Base-by-base conservation (phyloP, 23 tunicate genomes). In the Corella eumyota region DNA sequence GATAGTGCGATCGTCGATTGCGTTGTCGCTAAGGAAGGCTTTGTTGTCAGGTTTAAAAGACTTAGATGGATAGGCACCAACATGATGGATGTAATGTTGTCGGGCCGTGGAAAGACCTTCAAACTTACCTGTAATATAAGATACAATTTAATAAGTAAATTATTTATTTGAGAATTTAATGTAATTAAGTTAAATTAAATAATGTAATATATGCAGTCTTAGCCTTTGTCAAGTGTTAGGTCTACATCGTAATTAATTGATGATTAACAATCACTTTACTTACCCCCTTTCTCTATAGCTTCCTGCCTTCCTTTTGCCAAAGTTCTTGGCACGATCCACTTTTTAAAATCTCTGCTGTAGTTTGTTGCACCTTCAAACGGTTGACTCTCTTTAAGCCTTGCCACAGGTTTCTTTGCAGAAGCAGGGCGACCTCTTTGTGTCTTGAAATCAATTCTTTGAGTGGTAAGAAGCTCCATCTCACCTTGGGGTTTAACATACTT, bases 51-150 rank as follows among this genome's bases (percentile, higher is more conserved):
- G 94, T 30, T 84, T 84, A 69, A 68, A 84, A 4, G 94, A 84
- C 47, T 63, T 60, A 6, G 78, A 78, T 1, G 78, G 75, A 17
- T 44, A 73, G 3, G 59, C 62, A 32, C 73, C 73, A 23, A 52
- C 67, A 30, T 75, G 68, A 0, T 72, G 50, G 3, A 69, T 40
- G 66, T 47, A 84, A 38, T 84, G 94, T 38, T 64, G 83, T 0
- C 67, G 36, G 33, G 83, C 75, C 4, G 94, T 84, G n/a, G 94
- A 84, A 7, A 56, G 66, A 4, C 83, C 83, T 34, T 84, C 94
- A 50, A 84, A 84, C 38, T 69, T 70, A 0, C 73, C 94, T 75
- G 65, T 21, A 52, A 11, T 17, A 20, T 20, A 20, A 9, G 15
- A 40, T 9, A 40, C 11, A 40, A 11, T 40, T 40, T 9, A 40